These are phyloP conservation scores for Andrena trimmerana DNA, from an alignment of 2,888 invertebrate species.

Conservation along the genomic window DNA sequence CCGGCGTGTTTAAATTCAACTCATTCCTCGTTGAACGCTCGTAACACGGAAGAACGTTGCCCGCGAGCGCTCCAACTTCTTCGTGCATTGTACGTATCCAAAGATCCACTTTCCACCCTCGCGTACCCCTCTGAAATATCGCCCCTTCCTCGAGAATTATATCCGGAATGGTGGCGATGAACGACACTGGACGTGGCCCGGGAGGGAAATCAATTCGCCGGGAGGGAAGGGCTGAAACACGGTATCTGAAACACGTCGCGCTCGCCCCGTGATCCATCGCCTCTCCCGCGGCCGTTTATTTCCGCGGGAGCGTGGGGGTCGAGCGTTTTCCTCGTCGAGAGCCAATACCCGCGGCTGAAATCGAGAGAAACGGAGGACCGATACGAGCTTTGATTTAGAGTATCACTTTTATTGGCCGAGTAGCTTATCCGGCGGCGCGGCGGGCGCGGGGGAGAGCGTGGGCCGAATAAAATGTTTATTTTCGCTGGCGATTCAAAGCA, in stretches of 20 bases:
- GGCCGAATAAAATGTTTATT: constrained; percentile 62
- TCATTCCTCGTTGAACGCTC: constrained; percentile 11
- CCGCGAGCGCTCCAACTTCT: not conserved
- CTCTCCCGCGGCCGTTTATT: constrained; percentile 27
- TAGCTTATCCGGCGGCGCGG: constrained; percentile 41
- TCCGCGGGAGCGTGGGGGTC: constrained; percentile 2
- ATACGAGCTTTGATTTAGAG: constrained; percentile 56
- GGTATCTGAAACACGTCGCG: constrained; percentile 46
- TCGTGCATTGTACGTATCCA: not conserved
- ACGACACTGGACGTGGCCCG: not conserved
- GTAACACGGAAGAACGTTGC: not conserved
- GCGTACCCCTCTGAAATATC: not conserved
- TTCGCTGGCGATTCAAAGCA: constrained; percentile 61
- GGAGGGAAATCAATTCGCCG: constrained; percentile 32
- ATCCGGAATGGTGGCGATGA: not conserved
- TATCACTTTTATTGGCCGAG: constrained; percentile 55
- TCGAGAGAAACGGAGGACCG: constrained; percentile 17
- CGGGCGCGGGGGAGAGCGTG: not conserved
- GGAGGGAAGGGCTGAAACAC: not conserved
- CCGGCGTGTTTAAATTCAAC: constrained; percentile 12
- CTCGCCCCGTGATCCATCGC: constrained; percentile 40
- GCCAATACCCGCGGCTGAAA: constrained; percentile 6
- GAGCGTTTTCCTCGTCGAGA: constrained; percentile 15
- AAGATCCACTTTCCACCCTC: not conserved
- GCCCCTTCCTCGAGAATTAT: not conserved